A percentile compares a stretch with the other conserved stretches of the same genome.
phyloP scores from a whole-genome alignment of 1,140 invertebrate genomes.

The Drosophila punjabiensis region DNA sequence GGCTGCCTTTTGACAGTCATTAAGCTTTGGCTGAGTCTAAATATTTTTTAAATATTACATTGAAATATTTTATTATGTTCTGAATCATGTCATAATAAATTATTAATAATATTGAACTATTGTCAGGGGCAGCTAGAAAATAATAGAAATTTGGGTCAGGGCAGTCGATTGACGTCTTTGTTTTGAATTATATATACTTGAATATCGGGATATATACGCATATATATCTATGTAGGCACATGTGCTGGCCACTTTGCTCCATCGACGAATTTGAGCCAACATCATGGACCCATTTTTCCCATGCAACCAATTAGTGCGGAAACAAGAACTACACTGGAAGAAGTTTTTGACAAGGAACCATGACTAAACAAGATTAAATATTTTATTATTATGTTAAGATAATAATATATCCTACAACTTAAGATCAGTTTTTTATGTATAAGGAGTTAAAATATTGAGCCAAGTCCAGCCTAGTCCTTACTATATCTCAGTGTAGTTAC shows the following conservation, averaged over 20 bases:
- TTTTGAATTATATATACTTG: neutral
- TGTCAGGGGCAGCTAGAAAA: slow-evolving; percentile 9
- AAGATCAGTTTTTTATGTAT: neutral
- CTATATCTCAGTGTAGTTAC: neutral
- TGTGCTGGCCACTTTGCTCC: neutral
- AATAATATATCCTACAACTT: neutral
- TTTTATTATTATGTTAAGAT: neutral
- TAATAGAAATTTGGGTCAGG: slow-evolving; percentile 27
- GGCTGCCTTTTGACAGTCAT: slow-evolving; percentile 3
- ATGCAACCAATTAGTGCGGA: slow-evolving; percentile 42
- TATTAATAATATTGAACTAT: slow-evolving; percentile 8
- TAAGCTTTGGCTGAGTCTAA: neutral
- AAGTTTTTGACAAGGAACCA: neutral
- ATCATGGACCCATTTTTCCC: slow-evolving; percentile 13
- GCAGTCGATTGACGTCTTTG: slow-evolving; percentile 17
- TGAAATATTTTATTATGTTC: neutral
- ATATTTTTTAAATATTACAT: neutral
- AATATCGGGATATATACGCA: slow-evolving; percentile 10
- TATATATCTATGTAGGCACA: slow-evolving; percentile 2
- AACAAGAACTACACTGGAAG: slow-evolving; percentile 9
- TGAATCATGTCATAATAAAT: slow-evolving; percentile 11
- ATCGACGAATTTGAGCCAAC: slow-evolving; percentile 16
- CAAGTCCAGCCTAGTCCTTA: neutral
- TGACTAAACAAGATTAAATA: neutral
- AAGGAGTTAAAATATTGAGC: neutral